phyloP scores from a whole-genome alignment of 2,113 vertebrate species.

The Callocephalon fimbriatum region DNA sequence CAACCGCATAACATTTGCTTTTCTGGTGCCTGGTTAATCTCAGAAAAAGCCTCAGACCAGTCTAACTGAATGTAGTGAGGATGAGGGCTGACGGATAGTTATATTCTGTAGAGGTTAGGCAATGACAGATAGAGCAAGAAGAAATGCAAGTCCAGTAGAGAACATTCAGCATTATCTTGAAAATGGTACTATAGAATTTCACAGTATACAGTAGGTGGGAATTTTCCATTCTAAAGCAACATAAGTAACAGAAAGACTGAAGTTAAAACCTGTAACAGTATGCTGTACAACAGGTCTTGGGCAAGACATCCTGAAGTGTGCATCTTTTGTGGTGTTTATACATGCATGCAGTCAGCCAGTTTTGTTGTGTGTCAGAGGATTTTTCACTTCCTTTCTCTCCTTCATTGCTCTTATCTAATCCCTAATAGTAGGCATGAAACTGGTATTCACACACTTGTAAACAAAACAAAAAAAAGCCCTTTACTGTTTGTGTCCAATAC shows the following conservation, averaged over 20 bases:
- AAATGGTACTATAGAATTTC: neutral
- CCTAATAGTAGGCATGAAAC: neutral
- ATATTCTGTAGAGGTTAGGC: accelerated
- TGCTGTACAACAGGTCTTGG: neutral
- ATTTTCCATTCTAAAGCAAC: neutral
- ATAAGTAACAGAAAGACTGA: neutral
- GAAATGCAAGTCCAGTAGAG: neutral
- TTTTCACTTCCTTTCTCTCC: neutral
- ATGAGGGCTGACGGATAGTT: neutral
- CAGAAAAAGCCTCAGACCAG: neutral
- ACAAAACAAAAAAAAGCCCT: neutral
- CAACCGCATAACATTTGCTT: neutral
- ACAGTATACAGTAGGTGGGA: neutral
- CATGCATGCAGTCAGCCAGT: neutral
- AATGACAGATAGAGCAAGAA: neutral
- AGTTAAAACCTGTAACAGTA: neutral
- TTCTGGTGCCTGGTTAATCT: neutral
- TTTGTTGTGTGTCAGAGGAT: neutral
- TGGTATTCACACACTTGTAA: neutral
- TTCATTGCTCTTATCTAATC: neutral
- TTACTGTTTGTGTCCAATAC: neutral
- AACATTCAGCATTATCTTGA: neutral
- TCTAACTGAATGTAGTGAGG: neutral
- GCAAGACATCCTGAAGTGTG: neutral
- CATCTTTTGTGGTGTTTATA: neutral